Evolutionary conservation across 2,113 vertebrate genomes (phyloP).

Genomic region (Tinamus guttatus): DNA sequence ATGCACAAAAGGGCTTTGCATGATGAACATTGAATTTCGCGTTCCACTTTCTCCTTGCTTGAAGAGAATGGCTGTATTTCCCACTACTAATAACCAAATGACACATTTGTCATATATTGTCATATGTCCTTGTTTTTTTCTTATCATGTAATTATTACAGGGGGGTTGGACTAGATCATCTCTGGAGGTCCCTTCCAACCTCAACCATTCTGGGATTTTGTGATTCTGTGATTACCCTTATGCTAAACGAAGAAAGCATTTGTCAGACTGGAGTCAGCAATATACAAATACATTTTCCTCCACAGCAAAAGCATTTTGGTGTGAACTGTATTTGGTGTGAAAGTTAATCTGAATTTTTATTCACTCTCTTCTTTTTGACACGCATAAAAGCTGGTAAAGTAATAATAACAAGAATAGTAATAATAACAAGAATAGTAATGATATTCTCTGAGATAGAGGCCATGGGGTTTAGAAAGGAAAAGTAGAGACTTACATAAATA

Average conservation of each 20-base stretch:
- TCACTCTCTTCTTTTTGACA: neutral
- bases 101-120: neutral
- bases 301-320: neutral
- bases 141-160: neutral
- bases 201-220: too few species aligned
- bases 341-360: conserved; percentile 29
- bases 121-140: neutral
- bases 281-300: conserved; percentile 8
- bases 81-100: neutral
- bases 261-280: neutral
- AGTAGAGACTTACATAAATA: conserved; percentile 35
- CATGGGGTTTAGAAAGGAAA: conserved; percentile 17
- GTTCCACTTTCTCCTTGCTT: neutral
- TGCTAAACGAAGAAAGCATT: neutral
- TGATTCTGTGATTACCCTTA: neutral
- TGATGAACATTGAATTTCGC: neutral
- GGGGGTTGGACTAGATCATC: too few species aligned
- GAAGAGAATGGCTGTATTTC: fast-evolving
- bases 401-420: conserved; percentile 5
- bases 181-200: too few species aligned
- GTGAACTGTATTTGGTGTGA: neutral
- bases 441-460: neutral
- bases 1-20: neutral
- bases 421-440: neutral
- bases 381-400: conserved; percentile 10